These are phyloP conservation scores for Pteropus rufus DNA, from an alignment of 2,797 vertebrate genomes.

Conservation along the genomic window DNA sequence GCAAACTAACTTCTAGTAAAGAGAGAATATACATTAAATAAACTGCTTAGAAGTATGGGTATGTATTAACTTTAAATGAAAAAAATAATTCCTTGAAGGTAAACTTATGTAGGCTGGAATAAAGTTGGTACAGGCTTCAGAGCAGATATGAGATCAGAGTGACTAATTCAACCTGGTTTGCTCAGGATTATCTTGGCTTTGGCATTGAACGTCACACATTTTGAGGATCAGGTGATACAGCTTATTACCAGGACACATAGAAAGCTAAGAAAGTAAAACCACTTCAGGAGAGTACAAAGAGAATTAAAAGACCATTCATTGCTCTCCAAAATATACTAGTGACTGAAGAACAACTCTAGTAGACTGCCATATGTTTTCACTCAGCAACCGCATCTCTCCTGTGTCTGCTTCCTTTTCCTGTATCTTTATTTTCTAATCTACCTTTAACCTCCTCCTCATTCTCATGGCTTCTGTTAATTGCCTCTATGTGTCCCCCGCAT, in stretches of 20 bases:
- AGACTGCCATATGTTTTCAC: not conserved
- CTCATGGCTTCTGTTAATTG: not conserved
- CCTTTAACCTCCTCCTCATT: not conserved
- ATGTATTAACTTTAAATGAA: not conserved
- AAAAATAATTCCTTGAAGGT: not conserved
- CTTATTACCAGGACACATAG: not conserved
- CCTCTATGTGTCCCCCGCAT: not conserved
- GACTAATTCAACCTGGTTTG: not conserved
- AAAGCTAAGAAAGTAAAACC: not conserved
- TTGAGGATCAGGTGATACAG: not conserved
- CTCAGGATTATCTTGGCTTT: not conserved
- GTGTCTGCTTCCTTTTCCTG: not conserved
- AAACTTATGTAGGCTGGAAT: not conserved
- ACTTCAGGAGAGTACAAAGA: not conserved
- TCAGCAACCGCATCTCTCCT: not conserved
- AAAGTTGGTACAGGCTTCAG: not conserved
- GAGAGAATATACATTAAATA: not conserved
- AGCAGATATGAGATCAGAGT: not conserved
- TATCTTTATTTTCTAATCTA: not conserved
- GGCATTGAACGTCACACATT: not conserved
- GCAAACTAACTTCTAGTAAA: not conserved
- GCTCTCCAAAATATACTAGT: not conserved
- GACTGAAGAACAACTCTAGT: not conserved
- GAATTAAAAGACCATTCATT: not conserved
- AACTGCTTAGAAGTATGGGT: not conserved